Percentiles rank a stretch among this genome's conserved stretches.
Conservation (phyloP, 2,888 invertebrate genomes). For the Drosophila imparisetae region DNA sequence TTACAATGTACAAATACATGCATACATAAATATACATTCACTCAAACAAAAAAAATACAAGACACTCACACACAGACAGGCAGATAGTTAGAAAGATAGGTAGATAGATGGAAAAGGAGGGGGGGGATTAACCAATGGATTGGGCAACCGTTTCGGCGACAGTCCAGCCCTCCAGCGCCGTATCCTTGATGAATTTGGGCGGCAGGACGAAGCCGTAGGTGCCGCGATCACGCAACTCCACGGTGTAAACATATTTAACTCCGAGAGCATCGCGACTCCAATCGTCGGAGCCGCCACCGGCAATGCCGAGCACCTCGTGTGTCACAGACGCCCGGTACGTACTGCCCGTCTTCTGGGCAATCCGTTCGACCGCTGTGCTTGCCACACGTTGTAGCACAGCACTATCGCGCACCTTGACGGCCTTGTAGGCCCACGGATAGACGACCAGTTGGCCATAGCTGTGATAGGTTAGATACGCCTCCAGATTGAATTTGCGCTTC, state of each 20-base stretch:
- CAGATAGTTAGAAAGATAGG: constrained; percentile 5
- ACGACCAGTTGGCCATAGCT: constrained; percentile 87
- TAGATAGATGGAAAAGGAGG: not conserved
- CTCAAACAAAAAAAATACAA: constrained; percentile 1
- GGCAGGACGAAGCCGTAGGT: constrained; percentile 81
- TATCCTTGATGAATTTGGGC: constrained; percentile 78
- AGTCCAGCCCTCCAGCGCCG: constrained; percentile 79
- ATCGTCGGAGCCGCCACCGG: constrained; percentile 84
- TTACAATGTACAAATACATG: constrained; percentile 43
- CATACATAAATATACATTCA: constrained; percentile 55
- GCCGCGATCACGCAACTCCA: constrained; percentile 83
- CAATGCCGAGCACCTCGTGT: constrained; percentile 81
- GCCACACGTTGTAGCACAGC: constrained; percentile 75
- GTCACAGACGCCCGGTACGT: constrained; percentile 77
- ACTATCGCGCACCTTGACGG: constrained; percentile 77
- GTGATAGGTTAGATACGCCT: constrained; percentile 91
- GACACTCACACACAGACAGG: constrained; percentile 7
- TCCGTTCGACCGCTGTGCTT: constrained; percentile 75
- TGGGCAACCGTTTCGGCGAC: constrained; percentile 81
- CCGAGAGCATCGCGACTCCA: constrained; percentile 79
- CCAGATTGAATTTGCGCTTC: constrained; percentile 86
- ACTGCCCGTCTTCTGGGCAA: constrained; percentile 76
- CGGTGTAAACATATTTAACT: constrained; percentile 82
- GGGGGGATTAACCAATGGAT: constrained; percentile 48
- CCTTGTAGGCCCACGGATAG: constrained; percentile 83